Evolutionary conservation across 2,888 invertebrate genomes (phyloP).

Genomic region (Protophormia terraenovae): DNA sequence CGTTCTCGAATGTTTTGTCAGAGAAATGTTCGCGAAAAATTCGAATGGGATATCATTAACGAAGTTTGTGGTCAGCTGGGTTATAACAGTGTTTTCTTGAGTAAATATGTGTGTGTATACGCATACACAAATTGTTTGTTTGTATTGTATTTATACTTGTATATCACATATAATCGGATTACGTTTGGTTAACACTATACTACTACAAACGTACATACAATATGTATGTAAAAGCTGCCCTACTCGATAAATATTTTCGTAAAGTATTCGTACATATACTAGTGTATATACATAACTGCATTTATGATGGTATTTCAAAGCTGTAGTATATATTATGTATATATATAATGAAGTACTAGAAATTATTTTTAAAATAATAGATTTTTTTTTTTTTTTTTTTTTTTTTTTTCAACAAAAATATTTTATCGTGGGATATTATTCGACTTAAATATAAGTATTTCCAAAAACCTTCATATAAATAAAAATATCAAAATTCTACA

Average conservation of each 20-base stretch:
- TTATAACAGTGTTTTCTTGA: not conserved
- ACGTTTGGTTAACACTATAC: not conserved
- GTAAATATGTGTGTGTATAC: not conserved
- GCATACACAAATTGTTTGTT: not conserved
- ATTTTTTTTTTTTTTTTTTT: too few relatives aligned
- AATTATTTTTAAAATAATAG: too few relatives aligned
- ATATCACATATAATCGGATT: slow-evolving; percentile 1
- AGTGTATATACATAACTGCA: not conserved
- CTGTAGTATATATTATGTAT: not conserved
- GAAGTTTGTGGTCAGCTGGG: too few relatives aligned
- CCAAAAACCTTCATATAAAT: too few relatives aligned
- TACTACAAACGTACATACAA: not conserved
- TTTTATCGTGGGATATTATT: too few relatives aligned
- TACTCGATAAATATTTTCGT: not conserved
- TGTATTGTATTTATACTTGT: not conserved
- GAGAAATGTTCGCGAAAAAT: too few relatives aligned
- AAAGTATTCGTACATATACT: not conserved
- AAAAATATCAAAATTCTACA: too few relatives aligned
- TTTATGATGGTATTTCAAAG: not conserved
- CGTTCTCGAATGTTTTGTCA: too few relatives aligned
- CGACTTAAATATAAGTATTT: too few relatives aligned
- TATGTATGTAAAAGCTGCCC: not conserved
- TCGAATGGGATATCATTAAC: too few relatives aligned
- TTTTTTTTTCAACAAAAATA: too few relatives aligned
- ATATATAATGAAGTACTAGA: too few relatives aligned